A percentile compares a stretch with the other conserved stretches of the same genome.
phyloP scores from a whole-genome alignment of 2,797 vertebrate genomes.

The Moxostoma hubbsi region DNA sequence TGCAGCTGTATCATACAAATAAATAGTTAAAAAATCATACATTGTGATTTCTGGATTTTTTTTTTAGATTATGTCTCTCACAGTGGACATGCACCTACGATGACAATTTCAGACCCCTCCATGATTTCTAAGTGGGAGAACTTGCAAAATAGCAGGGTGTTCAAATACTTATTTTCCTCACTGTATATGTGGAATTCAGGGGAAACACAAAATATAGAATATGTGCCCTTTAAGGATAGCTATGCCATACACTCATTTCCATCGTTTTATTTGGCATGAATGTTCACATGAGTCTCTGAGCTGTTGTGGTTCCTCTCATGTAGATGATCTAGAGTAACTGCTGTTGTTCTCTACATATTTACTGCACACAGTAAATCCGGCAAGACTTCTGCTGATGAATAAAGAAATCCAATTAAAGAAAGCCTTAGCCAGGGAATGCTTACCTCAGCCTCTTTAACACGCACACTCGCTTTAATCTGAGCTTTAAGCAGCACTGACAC shows the following conservation, averaged over 20 bases:
- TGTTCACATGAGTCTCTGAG: conserved; percentile 43
- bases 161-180: too few species aligned
- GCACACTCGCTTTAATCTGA: conserved; percentile 30
- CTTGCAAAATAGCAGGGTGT: too few species aligned
- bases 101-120: too few species aligned
- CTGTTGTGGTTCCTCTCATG: conserved; percentile 46
- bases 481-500: conserved; percentile 33
- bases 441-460: conserved; percentile 59
- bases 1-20: too few species aligned
- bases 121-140: too few species aligned
- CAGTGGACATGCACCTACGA: too few species aligned
- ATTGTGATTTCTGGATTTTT: too few species aligned
- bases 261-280: conserved; percentile 13
- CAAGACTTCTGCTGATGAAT: conserved; percentile 58
- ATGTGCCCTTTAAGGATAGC: not conserved
- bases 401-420: conserved; percentile 61
- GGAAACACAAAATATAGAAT: not conserved
- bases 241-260: not conserved
- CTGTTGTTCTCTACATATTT: conserved; percentile 55
- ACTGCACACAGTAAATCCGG: conserved; percentile 42
- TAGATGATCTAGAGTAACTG: conserved; percentile 49
- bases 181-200: too few species aligned
- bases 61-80: too few species aligned
- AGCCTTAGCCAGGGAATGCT: conserved; percentile 45
- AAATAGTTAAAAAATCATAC: too few species aligned